These are phyloP conservation scores for Otus scops DNA, from an alignment of 2,797 vertebrate species.

Conservation along the genomic window DNA sequence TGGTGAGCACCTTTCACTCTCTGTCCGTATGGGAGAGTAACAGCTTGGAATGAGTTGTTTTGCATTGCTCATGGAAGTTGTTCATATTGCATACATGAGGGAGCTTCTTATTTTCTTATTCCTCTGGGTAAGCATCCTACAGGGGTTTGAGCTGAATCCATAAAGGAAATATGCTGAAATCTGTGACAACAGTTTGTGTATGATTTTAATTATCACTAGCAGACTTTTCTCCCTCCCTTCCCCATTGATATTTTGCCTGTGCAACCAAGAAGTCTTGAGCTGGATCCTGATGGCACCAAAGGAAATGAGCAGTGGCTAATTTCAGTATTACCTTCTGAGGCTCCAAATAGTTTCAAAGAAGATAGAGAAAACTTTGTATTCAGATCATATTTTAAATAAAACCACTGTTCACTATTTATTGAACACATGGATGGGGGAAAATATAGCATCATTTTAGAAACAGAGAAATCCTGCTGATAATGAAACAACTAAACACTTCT, in stretches of 20 bases:
- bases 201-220: neutral
- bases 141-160: neutral
- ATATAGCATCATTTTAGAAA: neutral
- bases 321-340: neutral
- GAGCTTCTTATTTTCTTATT: neutral
- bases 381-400: neutral
- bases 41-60: neutral
- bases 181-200: neutral
- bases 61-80: neutral
- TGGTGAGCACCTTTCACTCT: rapidly evolving
- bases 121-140: neutral
- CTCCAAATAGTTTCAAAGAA: neutral
- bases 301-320: neutral
- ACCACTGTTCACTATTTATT: neutral
- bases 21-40: neutral
- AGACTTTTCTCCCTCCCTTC: neutral
- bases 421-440: neutral
- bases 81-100: neutral
- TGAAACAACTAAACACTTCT: neutral
- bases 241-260: neutral
- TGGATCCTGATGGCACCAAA: neutral
- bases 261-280: neutral
- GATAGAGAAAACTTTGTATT: neutral
- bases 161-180: neutral
- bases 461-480: neutral